Percentiles rank a stretch among this genome's conserved stretches.
Conservation (phyloP, 1,140 invertebrate species). For the Bactericera cockerelli region DNA sequence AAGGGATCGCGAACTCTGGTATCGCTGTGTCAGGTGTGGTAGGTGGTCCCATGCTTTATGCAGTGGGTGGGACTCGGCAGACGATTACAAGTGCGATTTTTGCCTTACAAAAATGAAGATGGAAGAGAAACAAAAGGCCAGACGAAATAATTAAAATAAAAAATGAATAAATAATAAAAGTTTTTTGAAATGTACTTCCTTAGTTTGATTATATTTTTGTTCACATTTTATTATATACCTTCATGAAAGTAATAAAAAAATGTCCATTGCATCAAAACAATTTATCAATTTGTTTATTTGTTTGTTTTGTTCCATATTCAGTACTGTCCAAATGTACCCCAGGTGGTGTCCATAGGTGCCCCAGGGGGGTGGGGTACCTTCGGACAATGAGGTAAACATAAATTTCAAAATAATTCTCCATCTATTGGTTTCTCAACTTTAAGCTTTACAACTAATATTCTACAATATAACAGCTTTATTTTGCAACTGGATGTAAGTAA, state of each 20-base stretch:
- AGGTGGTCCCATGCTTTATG: conserved; percentile 15
- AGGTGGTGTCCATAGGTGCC: too few species aligned
- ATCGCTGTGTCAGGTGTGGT: conserved; percentile 12
- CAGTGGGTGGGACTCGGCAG: conserved; percentile 12
- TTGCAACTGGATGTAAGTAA: not conserved
- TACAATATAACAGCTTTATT: not conserved
- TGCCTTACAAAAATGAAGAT: not conserved
- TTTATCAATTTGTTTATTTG: not conserved
- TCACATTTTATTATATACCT: not conserved
- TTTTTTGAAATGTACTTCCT: not conserved
- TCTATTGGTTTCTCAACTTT: not conserved
- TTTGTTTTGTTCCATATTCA: not conserved
- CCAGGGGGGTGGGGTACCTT: not conserved
- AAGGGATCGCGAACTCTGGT: conserved; percentile 18
- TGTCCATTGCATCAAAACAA: not conserved
- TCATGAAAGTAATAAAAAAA: not conserved
- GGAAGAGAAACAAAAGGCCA: not conserved
- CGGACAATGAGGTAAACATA: not conserved
- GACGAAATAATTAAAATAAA: not conserved
- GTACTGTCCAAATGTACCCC: not conserved
- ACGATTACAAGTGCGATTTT: conserved; percentile 11
- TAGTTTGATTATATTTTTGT: not conserved
- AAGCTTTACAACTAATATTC: not conserved
- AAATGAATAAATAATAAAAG: not conserved
- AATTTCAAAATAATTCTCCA: not conserved